phyloP scores from a whole-genome alignment of 2,797 vertebrate species.

The Crenichthys baileyi region DNA sequence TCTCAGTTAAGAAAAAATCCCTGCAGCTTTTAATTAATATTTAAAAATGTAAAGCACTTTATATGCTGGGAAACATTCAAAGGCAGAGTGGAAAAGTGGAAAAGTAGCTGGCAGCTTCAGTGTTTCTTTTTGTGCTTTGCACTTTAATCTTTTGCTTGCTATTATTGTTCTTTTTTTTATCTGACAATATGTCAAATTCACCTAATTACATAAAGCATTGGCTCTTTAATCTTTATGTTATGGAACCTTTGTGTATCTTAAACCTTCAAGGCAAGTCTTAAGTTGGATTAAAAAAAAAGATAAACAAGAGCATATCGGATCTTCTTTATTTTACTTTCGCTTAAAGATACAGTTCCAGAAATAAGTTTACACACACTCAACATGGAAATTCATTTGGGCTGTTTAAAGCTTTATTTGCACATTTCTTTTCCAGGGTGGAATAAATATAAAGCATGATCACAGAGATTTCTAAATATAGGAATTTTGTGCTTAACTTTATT shows the following conservation, averaged over 20 bases:
- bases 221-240: neutral
- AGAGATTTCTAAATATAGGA: neutral
- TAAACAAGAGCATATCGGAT: too few species aligned
- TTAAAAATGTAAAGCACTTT: neutral
- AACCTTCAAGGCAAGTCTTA: neutral
- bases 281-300: neutral
- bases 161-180: neutral
- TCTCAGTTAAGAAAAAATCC: conserved; percentile 36
- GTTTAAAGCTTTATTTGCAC: neutral
- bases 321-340: too few species aligned
- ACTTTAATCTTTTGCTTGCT: neutral
- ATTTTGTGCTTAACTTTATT: neutral
- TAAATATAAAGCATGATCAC: neutral
- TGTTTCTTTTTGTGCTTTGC: neutral
- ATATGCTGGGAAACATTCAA: neutral
- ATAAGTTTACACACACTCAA: neutral
- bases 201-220: neutral
- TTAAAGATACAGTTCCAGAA: neutral
- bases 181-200: neutral
- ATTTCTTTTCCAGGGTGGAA: neutral
- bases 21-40: conserved; percentile 45
- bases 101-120: neutral
- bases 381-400: neutral
- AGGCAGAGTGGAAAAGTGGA: neutral
- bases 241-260: neutral